Base-by-base conservation (phyloP, 2,113 vertebrate species). In the Maccullochella peelii region DNA sequence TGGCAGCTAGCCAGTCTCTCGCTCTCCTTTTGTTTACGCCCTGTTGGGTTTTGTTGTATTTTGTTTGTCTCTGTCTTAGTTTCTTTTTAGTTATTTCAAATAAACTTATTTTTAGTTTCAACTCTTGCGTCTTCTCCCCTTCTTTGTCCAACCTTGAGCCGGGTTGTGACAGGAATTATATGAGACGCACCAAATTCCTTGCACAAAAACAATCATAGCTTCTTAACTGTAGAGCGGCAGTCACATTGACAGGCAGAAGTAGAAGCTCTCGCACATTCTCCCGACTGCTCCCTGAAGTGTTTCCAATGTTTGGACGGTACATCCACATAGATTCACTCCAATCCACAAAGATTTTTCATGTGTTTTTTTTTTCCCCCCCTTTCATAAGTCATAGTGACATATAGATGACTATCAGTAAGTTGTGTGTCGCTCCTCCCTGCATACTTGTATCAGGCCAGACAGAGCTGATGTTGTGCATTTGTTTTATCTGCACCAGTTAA, bases 271-370 rank as follows among this genome's bases (percentile, higher is more conserved):
- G 6, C 42, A 68, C 36, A 33, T 27, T 73, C 68, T 49, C 59
- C 59, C 85, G 36, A 68, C 44, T 71, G 62, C 66, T 77, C 55
- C 49, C 68, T 23, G 33, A 62, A 50, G 44, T 27, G 73, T 67
- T 83, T 76, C 47, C 50, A 30, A 8, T 2, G 50, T 18, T 5
- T 27, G 25, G 58, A 33, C 27, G 15, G 20, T 38, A 27, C 44
- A 30, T 30, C 14, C 44, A 38, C 21, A 38, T 15, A 55, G 4
- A 55, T 27, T 1, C 36, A 38, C 4, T 25, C 15, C 5, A 50
- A 30, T 21, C 4, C 44, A 38, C 30, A 38, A 21, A 66, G 6
- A 55, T 42, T 1, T n/a, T 25, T 33, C 70, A 65, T 63, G 18
- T 25, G 57, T 67, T 58, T 66, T 27, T 72, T 59, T 42, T 82